phyloP scores from a whole-genome alignment of 2,113 vertebrate species.

The Eolophus roseicapilla region DNA sequence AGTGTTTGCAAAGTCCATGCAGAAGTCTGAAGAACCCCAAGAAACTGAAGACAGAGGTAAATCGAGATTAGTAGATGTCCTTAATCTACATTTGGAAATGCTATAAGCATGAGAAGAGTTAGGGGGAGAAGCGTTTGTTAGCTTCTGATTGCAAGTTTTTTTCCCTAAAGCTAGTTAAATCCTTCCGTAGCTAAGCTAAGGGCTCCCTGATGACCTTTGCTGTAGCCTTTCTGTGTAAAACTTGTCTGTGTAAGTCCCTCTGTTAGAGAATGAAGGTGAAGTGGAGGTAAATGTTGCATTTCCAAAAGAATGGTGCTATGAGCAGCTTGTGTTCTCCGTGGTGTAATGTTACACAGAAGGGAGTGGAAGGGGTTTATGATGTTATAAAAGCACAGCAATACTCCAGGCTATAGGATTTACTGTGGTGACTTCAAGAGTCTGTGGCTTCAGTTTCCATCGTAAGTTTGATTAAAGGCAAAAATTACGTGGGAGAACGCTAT shows the following conservation, averaged over 20 bases:
- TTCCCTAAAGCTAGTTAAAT: not conserved
- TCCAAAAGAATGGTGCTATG: not conserved
- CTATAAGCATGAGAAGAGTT: not conserved
- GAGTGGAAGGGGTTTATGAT: not conserved
- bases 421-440: not conserved
- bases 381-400: not conserved
- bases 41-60: constrained; percentile 76
- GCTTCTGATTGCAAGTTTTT: not conserved
- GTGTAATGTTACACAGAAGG: not conserved
- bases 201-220: not conserved
- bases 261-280: not conserved
- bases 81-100: not conserved
- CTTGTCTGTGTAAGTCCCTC: not conserved
- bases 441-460: not conserved
- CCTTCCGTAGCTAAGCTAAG: not conserved
- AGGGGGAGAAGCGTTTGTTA: not conserved
- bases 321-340: not conserved
- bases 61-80: not conserved
- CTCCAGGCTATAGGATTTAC: not conserved
- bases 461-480: not conserved
- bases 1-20: constrained; percentile 76
- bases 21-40: constrained; percentile 59
- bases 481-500: not conserved
- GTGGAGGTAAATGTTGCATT: not conserved
- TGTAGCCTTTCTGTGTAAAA: not conserved